Base-by-base conservation (phyloP, 2,888 invertebrate genomes). In the Agelastica alni region DNA sequence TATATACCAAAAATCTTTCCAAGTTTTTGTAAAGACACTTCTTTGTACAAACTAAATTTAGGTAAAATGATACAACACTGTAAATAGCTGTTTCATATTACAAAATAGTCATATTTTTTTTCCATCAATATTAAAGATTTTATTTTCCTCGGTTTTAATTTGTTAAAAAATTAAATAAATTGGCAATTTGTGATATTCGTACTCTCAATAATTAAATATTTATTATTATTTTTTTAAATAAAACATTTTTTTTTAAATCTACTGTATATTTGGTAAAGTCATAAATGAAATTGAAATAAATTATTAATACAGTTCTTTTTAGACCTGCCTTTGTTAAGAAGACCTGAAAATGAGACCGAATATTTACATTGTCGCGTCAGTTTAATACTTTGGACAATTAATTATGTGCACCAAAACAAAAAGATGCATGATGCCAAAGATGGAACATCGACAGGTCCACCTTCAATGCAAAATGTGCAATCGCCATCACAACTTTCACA, bases 1-100 rank as follows among this genome's bases (percentile, higher is more conserved):
- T 97, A 96, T 77, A 81, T 97, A 68, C 91, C 90, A 22, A 85
- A 91, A 67, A 89, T 97, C 67, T 95, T 96, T 76, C 95, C 95
- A 1, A 87, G 89, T 70, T 95, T 94, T 70, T 87, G 88, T 71
- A 78, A 82, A 54, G 84, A 82, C 64, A 91, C 90, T 68, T 91
- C 91, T 3, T 79, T 94, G 18, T 94, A 94, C 73, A 87, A 86
- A 70, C 92, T 92, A 26, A 87, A 86, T 71, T 80, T 93, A 71
- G 87, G 87, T 87, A 78, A 79, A 79, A n/a, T n/a, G n/a, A n/a
- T n/a, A n/a, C n/a, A n/a, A n/a, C n/a, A n/a, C n/a, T n/a, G n/a
- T n/a, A n/a, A n/a, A n/a, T n/a, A n/a, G n/a, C n/a, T 60, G 13
- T 12, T 10, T 10, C 2, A 17, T 32, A 12, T 5, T 10, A 13